Conservation (phyloP, 2,797 vertebrate genomes). For the Halcyon smyrnensis region DNA sequence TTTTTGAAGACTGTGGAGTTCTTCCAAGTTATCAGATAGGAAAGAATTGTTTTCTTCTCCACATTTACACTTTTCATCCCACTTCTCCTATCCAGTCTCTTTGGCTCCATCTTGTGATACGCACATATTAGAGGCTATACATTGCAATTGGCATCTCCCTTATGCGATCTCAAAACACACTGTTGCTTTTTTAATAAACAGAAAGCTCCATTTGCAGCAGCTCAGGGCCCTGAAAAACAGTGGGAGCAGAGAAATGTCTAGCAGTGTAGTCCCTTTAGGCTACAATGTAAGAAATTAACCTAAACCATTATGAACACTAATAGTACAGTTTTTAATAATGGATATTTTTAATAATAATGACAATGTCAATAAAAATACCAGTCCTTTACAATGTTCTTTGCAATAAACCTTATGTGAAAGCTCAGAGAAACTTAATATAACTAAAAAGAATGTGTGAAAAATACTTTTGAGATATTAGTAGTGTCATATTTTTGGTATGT, state of each 20-base stretch:
- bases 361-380: not conserved
- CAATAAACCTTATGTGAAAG: not conserved
- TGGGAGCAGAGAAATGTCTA: not conserved
- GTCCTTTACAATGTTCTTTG: not conserved
- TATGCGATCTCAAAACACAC: not conserved
- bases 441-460: not conserved
- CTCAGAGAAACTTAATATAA: not conserved
- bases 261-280: not conserved
- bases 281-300: not conserved
- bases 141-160: not conserved
- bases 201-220: not conserved
- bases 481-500: not conserved
- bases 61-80: not conserved
- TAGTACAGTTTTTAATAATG: not conserved
- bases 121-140: not conserved
- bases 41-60: not conserved
- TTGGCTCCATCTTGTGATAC: conserved; percentile 75
- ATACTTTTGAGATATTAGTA: not conserved
- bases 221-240: not conserved
- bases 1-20: not conserved
- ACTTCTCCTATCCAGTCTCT: conserved; percentile 49
- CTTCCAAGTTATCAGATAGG: not conserved
- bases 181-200: not conserved
- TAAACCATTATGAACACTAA: not conserved
- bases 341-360: not conserved